Evolutionary conservation across 2,888 invertebrate genomes (phyloP).

Genomic region (Lithophane socia): DNA sequence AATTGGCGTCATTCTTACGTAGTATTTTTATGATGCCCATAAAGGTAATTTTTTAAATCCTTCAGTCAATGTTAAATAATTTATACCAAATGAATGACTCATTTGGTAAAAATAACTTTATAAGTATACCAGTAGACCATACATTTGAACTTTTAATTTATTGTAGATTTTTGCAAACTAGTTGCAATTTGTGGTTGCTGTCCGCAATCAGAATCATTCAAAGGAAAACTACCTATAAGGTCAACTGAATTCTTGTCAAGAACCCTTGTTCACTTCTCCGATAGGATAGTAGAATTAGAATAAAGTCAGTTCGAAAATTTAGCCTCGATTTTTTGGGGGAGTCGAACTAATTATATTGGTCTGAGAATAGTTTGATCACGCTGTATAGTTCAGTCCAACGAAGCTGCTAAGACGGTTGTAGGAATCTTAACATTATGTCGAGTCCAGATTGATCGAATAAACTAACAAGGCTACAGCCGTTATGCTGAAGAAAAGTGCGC

Average conservation of each 20-base stretch:
- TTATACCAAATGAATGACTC: neutral
- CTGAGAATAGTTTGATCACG: neutral
- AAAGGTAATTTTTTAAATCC: no score
- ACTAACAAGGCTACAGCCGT: neutral
- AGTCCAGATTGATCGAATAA: neutral
- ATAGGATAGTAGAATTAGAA: neutral
- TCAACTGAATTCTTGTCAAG: neutral
- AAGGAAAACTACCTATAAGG: neutral
- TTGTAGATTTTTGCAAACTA: neutral
- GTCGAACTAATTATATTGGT: neutral
- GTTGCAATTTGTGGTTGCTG: neutral
- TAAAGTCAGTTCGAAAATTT: neutral
- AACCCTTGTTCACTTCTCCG: neutral
- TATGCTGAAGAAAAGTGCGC: neutral
- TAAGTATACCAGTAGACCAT: no score
- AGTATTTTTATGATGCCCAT: constrained; percentile 18
- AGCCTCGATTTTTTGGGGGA: no score
- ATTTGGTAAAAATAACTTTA: no score
- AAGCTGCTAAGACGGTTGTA: neutral
- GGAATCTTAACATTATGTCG: neutral
- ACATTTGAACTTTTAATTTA: neutral
- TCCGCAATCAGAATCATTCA: neutral
- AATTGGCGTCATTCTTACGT: constrained; percentile 59
- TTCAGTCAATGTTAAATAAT: neutral
- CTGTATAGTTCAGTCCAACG: neutral